phyloP scores from a whole-genome alignment of 2,888 invertebrate species.

The Aphidoletes aphidimyza region DNA sequence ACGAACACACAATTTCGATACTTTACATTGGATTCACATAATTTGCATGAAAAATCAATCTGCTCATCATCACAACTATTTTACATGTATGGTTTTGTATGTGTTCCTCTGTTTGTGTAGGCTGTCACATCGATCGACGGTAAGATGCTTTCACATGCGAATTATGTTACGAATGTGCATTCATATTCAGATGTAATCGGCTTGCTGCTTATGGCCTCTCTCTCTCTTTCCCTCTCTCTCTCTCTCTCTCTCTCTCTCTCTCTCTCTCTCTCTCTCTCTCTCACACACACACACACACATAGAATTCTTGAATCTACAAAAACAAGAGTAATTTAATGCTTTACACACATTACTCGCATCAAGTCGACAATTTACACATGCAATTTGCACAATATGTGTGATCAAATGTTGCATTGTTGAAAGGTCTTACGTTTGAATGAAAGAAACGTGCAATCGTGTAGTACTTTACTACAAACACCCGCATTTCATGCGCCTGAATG shows the following conservation, averaged over 20 bases:
- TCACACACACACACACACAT: no score
- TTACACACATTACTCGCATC: neutral
- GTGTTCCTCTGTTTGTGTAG: no score
- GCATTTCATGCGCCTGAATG: neutral
- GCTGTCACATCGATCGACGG: neutral
- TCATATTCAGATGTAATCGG: neutral
- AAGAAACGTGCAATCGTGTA: neutral
- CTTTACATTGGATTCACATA: neutral
- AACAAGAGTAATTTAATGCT: constrained; percentile 5
- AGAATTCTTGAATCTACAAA: neutral
- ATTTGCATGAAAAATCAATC: neutral
- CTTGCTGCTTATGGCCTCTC: neutral
- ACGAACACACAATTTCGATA: no score
- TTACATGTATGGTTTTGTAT: neutral
- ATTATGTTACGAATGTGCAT: neutral
- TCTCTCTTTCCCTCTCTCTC: no score
- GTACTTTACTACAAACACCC: neutral
- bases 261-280: no score
- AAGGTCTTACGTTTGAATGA: no score
- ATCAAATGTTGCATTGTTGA: neutral
- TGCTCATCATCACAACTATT: neutral
- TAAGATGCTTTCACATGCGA: no score
- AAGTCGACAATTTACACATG: constrained; percentile 8
- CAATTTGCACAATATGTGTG: constrained; percentile 17
- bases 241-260: no score